Evolutionary conservation across 2,113 vertebrate species (phyloP).

Genomic region (Cryptomyrus ogoouensis): DNA sequence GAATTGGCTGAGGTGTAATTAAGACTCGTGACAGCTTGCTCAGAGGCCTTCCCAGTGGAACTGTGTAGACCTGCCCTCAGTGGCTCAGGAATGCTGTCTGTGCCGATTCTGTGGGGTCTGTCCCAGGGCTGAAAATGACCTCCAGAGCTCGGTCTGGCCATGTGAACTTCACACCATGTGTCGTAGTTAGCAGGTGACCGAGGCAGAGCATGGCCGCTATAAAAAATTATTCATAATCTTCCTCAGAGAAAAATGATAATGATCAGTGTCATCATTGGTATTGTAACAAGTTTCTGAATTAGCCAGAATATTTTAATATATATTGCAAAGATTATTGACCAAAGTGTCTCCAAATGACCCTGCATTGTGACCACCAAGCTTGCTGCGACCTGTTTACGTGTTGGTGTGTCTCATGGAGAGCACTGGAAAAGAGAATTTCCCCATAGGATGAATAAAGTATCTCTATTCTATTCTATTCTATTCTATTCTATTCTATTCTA

Average conservation of each 20-base stretch:
- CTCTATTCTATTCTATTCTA: not conserved
- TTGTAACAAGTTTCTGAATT: not conserved
- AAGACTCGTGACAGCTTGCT: not conserved
- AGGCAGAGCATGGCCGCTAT: not conserved
- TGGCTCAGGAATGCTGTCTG: slow-evolving; percentile 3
- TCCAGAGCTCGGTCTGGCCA: not conserved
- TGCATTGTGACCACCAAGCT: not conserved
- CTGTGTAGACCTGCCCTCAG: not conserved
- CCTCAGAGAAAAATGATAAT: not conserved
- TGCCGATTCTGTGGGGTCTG: not conserved
- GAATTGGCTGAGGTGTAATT: slow-evolving; percentile 1
- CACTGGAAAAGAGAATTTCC: not conserved
- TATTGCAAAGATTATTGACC: not conserved
- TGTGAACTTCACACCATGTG: not conserved
- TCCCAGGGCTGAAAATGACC: not conserved
- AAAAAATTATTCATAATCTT: not conserved
- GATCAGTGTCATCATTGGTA: not conserved
- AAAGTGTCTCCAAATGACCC: not conserved
- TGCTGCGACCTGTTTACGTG: not conserved
- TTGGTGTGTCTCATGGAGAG: not conserved
- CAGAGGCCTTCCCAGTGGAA: not conserved
- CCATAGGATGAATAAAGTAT: not conserved
- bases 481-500: not conserved
- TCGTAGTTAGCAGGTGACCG: not conserved
- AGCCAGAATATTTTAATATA: not conserved